phyloP scores from a whole-genome alignment of 2,888 invertebrate genomes.

The Conomelus anceps region DNA sequence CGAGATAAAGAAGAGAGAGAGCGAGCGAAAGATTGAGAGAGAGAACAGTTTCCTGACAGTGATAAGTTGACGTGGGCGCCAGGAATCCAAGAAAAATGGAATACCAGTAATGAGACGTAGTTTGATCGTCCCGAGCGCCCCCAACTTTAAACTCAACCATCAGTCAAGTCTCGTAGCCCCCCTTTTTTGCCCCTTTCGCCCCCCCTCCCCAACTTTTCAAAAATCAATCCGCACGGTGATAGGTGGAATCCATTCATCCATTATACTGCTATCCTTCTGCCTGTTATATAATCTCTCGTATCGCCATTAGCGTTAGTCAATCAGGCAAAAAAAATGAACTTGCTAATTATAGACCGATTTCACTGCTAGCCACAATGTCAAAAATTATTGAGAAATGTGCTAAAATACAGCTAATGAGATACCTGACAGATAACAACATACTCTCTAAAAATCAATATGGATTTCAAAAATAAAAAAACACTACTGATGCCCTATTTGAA shows the following conservation, averaged over 20 bases:
- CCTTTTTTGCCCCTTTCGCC: neutral
- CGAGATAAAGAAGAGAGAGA: neutral
- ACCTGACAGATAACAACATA: too few relatives aligned
- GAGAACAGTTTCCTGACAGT: neutral
- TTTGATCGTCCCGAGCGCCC: neutral
- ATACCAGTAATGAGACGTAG: slow-evolving; percentile 1
- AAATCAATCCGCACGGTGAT: neutral
- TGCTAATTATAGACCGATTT: too few relatives aligned
- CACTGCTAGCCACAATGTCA: too few relatives aligned
- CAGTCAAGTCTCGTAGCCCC: neutral
- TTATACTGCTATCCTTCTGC: neutral
- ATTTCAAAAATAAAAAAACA: too few relatives aligned
- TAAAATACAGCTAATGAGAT: too few relatives aligned
- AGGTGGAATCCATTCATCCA: neutral
- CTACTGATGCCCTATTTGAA: too few relatives aligned
- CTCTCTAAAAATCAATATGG: too few relatives aligned
- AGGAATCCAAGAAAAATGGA: neutral
- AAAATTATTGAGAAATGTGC: too few relatives aligned
- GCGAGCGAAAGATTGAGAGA: neutral
- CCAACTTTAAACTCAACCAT: neutral
- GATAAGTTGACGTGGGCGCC: neutral
- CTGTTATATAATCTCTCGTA: neutral
- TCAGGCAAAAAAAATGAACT: too few relatives aligned
- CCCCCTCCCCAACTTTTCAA: neutral
- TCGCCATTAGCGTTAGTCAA: too few relatives aligned